Percentiles rank a stretch among this genome's conserved stretches.
Conservation (phyloP, 2,888 invertebrate genomes). For the Aleiodes leptofemur region DNA sequence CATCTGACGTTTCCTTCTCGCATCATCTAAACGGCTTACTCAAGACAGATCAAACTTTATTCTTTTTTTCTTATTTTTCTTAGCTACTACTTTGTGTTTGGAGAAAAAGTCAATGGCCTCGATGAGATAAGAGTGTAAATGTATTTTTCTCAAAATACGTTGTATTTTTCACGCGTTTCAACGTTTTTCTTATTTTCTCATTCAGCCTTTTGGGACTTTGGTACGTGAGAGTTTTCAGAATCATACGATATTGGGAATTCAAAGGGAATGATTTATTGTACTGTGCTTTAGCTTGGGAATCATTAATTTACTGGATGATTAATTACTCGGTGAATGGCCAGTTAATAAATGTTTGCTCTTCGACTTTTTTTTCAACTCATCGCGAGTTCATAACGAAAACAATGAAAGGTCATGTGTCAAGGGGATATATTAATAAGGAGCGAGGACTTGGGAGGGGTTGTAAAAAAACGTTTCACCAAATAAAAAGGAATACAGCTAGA, state of each 20-base stretch:
- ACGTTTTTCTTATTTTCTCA: no score
- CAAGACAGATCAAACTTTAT: background rate
- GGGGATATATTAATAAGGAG: constrained; percentile 31
- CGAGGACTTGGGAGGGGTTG: constrained; percentile 27
- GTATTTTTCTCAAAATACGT: no score
- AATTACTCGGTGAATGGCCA: background rate
- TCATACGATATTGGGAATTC: no score
- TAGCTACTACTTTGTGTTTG: no score
- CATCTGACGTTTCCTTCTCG: constrained; percentile 5
- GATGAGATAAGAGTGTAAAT: no score
- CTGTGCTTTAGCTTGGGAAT: background rate
- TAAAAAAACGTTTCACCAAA: constrained; percentile 37
- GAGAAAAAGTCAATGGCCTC: no score
- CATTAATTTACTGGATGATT: background rate
- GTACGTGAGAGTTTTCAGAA: no score
- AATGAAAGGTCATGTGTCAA: constrained; percentile 23
- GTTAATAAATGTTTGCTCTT: background rate
- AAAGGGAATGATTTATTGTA: background rate
- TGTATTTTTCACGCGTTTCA: no score
- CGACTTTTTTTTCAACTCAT: background rate
- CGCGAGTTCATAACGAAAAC: background rate
- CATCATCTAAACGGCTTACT: constrained; percentile 14
- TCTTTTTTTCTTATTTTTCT: background rate
- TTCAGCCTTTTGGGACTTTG: no score
- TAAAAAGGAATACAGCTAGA: constrained; percentile 33